Evolutionary conservation across 2,113 vertebrate genomes (phyloP).

Genomic region (Strix uralensis): DNA sequence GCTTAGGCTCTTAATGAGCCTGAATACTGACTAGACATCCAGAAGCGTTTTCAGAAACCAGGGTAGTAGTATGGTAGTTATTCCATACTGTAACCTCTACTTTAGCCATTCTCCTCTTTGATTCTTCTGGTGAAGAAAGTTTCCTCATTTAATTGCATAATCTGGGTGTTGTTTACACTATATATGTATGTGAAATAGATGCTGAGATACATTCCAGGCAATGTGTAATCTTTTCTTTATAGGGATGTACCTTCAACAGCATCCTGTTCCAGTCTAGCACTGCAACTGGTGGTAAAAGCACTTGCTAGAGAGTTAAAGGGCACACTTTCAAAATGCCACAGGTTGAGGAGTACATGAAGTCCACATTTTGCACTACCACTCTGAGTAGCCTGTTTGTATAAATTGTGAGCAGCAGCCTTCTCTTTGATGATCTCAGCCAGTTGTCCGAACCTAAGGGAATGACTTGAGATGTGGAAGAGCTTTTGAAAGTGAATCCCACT

Average conservation of each 20-base stretch:
- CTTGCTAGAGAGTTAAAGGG: not conserved
- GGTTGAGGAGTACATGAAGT: accelerated
- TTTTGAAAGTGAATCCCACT: not conserved
- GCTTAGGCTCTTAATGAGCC: not conserved
- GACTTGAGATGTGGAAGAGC: not conserved
- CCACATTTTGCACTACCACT: accelerated
- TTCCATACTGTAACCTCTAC: not conserved
- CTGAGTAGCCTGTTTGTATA: not conserved
- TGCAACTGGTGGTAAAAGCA: not conserved
- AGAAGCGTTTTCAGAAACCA: not conserved
- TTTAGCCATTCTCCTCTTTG: not conserved
- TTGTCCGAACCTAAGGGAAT: not conserved
- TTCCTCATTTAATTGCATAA: not conserved
- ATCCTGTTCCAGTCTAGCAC: not conserved
- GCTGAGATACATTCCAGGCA: not conserved
- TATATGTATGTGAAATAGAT: not conserved
- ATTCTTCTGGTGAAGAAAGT: not conserved
- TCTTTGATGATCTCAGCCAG: not conserved
- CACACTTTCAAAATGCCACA: not conserved
- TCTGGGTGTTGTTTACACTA: not conserved
- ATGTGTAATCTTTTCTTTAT: too few species aligned
- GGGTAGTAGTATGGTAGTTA: not conserved
- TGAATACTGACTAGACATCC: not conserved
- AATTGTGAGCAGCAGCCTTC: not conserved
- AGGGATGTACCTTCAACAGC: not conserved